Evolutionary conservation across 2,888 invertebrate species (phyloP).

Genomic region (Lasioglossum marginatum): DNA sequence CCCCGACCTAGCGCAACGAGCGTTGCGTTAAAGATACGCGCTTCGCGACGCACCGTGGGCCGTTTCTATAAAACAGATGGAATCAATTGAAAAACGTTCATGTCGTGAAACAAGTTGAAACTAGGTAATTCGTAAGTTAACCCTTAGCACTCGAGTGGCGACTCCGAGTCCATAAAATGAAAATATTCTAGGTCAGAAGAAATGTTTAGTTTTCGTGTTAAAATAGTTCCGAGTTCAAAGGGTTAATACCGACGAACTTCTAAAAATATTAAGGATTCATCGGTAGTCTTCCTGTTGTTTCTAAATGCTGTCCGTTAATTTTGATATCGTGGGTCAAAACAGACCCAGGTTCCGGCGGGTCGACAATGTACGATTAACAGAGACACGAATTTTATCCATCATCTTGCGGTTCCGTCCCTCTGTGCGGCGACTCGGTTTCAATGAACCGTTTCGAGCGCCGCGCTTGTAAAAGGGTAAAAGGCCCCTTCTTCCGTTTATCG

Average conservation of each 20-base stretch:
- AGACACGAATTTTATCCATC: neutral
- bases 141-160: no score
- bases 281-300: no score
- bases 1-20: constrained; percentile 53
- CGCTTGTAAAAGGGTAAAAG: neutral
- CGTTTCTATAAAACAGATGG: neutral
- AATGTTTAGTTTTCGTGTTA: no score
- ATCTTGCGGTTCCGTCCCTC: neutral
- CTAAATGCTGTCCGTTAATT: no score
- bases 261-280: no score
- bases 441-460: neutral
- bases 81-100: neutral
- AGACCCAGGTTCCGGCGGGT: neutral
- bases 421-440: neutral
- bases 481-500: constrained; percentile 18
- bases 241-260: no score
- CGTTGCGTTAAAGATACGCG: constrained; percentile 24
- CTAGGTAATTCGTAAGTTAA: no score
- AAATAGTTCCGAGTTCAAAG: no score
- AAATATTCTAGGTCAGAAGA: no score
- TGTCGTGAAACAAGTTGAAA: no score
- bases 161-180: no score
- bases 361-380: neutral
- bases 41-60: neutral
- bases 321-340: no score